Base-by-base conservation (phyloP, 23 tunicate genomes). In the Botrylloides violaceus region DNA sequence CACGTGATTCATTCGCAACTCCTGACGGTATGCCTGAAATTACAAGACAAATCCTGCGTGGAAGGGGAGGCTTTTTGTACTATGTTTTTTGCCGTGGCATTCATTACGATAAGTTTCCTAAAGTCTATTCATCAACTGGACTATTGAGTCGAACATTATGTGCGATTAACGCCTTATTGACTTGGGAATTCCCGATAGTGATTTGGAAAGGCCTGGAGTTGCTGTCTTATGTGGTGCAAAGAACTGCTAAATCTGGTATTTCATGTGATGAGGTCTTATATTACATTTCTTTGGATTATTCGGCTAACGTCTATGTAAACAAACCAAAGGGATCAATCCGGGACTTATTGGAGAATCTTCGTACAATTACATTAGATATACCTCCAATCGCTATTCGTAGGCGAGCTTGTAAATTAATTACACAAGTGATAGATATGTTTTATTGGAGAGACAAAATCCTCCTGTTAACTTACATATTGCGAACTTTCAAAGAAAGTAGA, bases 381-480 rank as follows among this genome's bases (percentile, higher is more conserved):
- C 57, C 57, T 37, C 26, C 58, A 5, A 43, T 32, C 20, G 47
- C 74, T 37, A 26, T 68, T 22, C 58, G 74, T 0, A 36, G 26
- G 57, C 36, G 22, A 23, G 74, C 74, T 0, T 23, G 27, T 36
- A 21, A 68, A 23, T 43, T 32, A 19, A 23, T 68, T 19, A 68
- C 58, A 0, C 36, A 24, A 37, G 70, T 87, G 50, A 25, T 87
- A 26, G 81, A 87, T 62, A 71, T 77, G 33, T 87, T 87, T 64
- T 59, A 2, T 23, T 87, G 95, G 95, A 31, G 53, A 19, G 95
- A 87, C 62, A 75, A 82, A 50, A 68, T 53, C 25, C 2, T 59
- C 32, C 32, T 87, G 30, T 34, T 87, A 4, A 24, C 29, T 30
- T 60, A 61, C 34, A 33, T 87, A 23, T 34, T 87, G 7, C 57